Base-by-base conservation (phyloP, 2,113 vertebrate species). In the Bubalus kerabau region DNA sequence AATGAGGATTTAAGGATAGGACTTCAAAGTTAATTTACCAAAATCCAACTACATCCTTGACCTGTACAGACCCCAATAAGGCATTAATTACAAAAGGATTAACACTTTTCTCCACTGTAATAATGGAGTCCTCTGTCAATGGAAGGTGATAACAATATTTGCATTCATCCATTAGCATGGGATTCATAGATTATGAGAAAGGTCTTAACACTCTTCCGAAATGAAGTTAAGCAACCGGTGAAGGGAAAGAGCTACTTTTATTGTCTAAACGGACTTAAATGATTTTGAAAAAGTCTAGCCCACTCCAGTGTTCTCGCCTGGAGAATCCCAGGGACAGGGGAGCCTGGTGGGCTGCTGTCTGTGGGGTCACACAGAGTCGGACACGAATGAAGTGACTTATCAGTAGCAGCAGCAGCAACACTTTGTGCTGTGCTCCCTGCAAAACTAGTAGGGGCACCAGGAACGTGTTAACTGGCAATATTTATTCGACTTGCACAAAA, bases 41-140 rank as follows among this genome's bases (percentile, higher is more conserved):
- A 98, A 93, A 78, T 97, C 89, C 92, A 92, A 28, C 80, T 97
- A 83, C 7, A 93, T 97, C 90, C 94, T 96, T 98, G 74, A 92
- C 96, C 96, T 87, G 52, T 36, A 46, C 7, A 97, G 97, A 97
- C 89, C 92, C 24, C 59, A 94, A 96, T 96, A 98, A 74, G 90
- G 67, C 95, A 94, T 36, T 98, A 98, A 98, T 98, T 97, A 97
- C 94, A 94, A 98, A 97, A 96, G 93, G 82, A 98, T 98, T 98
- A 98, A 74, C 94, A 97, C 67, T 83, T 64, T 96, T 98, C 93
- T 97, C 95, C 89, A 76, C 56, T 19, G n/a, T 88, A 98, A 97
- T 96, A 97, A 97, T 83, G 93, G 86, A 59, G 91, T 94, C 62
- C 67, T 96, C 97, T 95, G 74, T 95, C 98, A 95, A 81, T 97